Base-by-base conservation (phyloP, 2,888 invertebrate species). In the Yponomeuta sedellus region DNA sequence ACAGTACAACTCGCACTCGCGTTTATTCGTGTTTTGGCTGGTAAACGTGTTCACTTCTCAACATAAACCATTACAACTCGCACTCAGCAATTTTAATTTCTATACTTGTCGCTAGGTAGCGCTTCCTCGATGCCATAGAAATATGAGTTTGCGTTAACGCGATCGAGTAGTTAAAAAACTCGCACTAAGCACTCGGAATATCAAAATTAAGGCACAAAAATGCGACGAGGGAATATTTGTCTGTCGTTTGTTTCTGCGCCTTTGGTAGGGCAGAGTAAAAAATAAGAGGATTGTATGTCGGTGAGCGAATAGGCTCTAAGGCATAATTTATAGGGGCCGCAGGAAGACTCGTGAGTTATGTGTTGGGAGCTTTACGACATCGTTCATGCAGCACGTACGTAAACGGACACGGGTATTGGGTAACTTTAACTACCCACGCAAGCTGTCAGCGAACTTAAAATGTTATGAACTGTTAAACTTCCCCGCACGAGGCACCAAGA, bases 251-350 rank as follows among this genome's bases (percentile, higher is more conserved):
- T 61, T 61, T 20, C 59, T 22, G 59, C 4, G 58, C 20, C 11
- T 59, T 28, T 58, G n/a, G 58, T n/a, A 25, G 25, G 34, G 28
- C 3, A 61, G 28, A 44, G 65, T 64, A 69, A 69, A 69, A 70
- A 69, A 66, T 63, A 40, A 67, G 68, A 67, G 70, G 67, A 68
- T 69, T 69, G 68, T 68, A 64, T 68, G 70, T 68, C 58, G 67
- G 70, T 67, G 11, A 70, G 68, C 68, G 68, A 69, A 68, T 69
- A 66, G 69, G 68, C 67, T 66, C 70, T 67, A 70, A 68, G 70
- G 65, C 71, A 69, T 72, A 72, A 72, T 72, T 72, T 72, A 72
- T 71, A 68, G 71, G 65, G 71, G 71, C 67, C 65, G 65, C 67
- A 44, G 68, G 71, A 71, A 69, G 70, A 72, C 71, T 59, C 69